These are phyloP conservation scores for Galago senegalensis DNA, from an alignment of 2,797 vertebrate species.

Conservation along the genomic window DNA sequence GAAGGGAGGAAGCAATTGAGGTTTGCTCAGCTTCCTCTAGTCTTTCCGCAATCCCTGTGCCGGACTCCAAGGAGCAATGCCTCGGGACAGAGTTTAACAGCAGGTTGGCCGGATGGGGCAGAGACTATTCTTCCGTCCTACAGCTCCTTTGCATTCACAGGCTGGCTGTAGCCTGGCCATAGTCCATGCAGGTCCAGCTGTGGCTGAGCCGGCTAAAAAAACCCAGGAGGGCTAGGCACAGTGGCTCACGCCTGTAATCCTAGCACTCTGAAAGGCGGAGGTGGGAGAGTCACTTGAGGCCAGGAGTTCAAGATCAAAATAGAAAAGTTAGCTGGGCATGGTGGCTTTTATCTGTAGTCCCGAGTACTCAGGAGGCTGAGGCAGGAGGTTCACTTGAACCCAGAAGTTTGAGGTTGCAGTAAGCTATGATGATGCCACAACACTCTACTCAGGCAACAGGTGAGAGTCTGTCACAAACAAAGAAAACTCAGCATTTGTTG, in stretches of 20 bases:
- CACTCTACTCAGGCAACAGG: background rate
- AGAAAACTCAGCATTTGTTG: background rate
- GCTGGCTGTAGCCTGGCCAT: background rate
- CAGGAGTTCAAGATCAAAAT: no score
- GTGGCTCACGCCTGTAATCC: background rate
- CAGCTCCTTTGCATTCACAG: background rate
- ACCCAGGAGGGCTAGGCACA: background rate
- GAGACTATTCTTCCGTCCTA: background rate
- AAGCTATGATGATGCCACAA: background rate
- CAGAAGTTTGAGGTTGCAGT: background rate
- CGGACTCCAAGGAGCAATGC: background rate
- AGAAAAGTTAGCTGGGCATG: no score
- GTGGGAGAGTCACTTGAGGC: background rate
- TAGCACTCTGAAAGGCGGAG: background rate
- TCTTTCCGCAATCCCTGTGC: background rate
- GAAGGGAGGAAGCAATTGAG: constrained; percentile 62
- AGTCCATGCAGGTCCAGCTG: background rate
- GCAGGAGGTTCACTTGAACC: background rate
- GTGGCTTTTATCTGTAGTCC: no score
- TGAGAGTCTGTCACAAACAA: background rate
- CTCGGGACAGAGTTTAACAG: background rate
- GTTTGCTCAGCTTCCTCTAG: constrained; percentile 22
- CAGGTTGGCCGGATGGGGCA: background rate
- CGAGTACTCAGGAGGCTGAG: no score
- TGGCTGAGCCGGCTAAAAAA: background rate